phyloP scores from a whole-genome alignment of 2,797 vertebrate species.

The Halcyon leucocephala region DNA sequence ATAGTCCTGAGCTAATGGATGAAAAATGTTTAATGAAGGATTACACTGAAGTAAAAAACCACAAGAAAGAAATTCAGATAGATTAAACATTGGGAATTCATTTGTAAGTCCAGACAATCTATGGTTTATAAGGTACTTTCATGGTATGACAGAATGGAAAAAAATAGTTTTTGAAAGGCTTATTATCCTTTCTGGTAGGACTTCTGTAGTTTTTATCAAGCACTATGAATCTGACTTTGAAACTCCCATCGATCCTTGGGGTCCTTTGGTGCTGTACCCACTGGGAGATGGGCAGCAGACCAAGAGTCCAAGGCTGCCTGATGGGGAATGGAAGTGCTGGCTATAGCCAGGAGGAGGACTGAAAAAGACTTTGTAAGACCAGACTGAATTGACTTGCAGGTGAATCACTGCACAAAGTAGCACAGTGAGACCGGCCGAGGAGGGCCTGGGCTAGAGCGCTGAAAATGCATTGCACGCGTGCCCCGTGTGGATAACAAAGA shows the following conservation, averaged over 20 bases:
- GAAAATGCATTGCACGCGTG: rapidly evolving
- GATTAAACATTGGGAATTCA: slow-evolving; percentile 74
- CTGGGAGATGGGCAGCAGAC: background rate
- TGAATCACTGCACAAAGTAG: background rate
- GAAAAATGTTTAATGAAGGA: slow-evolving; percentile 67
- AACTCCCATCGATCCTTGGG: background rate
- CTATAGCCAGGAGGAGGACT: background rate
- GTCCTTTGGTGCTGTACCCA: background rate
- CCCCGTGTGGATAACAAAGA: rapidly evolving
- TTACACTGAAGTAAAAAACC: slow-evolving; percentile 64
- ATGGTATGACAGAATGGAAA: background rate
- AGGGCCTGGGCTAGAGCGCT: background rate
- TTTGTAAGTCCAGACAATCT: slow-evolving; percentile 70
- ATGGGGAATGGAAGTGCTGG: background rate
- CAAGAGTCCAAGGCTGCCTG: background rate
- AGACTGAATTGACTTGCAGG: background rate
- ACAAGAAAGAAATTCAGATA: slow-evolving; percentile 69
- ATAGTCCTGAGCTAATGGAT: slow-evolving; percentile 67
- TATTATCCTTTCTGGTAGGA: slow-evolving; percentile 28
- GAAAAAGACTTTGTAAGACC: background rate
- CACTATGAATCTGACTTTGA: background rate
- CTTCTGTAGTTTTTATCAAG: background rate
- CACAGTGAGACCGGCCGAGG: background rate
- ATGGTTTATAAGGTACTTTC: slow-evolving; percentile 43
- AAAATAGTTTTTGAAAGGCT: slow-evolving; percentile 6